Conservation (phyloP, 2,113 vertebrate genomes). For the Phrynosoma platyrhinos region DNA sequence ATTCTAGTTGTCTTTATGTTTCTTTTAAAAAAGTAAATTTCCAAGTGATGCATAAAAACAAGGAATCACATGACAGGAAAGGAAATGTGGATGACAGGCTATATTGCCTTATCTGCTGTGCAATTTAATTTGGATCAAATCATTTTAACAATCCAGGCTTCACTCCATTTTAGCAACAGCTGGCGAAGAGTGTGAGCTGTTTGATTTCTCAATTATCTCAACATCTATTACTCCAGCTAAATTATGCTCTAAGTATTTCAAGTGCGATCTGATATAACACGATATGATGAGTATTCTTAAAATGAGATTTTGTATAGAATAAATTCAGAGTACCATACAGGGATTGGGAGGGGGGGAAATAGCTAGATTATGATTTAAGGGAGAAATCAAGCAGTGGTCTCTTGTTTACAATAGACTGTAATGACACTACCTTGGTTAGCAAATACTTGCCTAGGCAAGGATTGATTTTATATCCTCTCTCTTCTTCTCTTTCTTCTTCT, state of each 20-base stretch:
- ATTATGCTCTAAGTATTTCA: constrained; percentile 40
- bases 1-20: too few species aligned
- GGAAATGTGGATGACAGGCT: background rate
- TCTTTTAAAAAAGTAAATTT: background rate
- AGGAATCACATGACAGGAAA: background rate
- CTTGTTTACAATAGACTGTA: background rate
- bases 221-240: constrained; percentile 30
- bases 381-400: background rate
- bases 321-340: background rate
- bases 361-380: background rate
- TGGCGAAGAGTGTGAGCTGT: background rate
- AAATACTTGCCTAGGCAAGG: background rate
- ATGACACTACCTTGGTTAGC: background rate
- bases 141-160: background rate
- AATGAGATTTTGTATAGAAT: background rate
- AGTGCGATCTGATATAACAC: background rate
- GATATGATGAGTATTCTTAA: background rate
- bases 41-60: background rate
- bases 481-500: background rate
- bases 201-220: constrained; percentile 24
- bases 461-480: background rate
- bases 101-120: background rate
- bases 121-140: background rate
- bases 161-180: constrained; percentile 16
- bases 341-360: background rate